Evolutionary conservation across 2,113 vertebrate genomes (phyloP).

Genomic region (Odobenus rosmarus): DNA sequence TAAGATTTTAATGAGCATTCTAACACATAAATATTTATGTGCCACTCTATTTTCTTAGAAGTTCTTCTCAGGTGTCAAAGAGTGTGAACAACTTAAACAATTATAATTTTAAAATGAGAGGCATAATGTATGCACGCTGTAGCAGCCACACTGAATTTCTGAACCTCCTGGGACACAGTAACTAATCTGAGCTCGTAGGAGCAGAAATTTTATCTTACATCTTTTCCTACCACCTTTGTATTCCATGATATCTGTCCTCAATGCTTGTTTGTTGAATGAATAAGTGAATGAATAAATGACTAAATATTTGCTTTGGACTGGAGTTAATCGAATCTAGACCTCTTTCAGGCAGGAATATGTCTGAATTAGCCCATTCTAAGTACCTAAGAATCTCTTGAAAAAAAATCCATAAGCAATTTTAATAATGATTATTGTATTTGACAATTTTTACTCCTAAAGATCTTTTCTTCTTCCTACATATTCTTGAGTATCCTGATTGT

Average conservation of each 20-base stretch:
- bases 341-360: background rate
- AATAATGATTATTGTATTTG: background rate
- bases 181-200: background rate
- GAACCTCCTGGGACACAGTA: background rate
- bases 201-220: background rate
- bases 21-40: constrained; percentile 15
- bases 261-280: background rate
- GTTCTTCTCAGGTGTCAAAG: constrained; percentile 1
- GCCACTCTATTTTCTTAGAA: constrained; percentile 30
- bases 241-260: background rate
- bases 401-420: background rate
- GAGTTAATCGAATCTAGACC: background rate
- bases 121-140: background rate
- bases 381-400: background rate
- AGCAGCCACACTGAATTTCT: background rate
- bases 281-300: background rate
- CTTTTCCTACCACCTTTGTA: background rate
- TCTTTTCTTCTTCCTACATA: background rate
- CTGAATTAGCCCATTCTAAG: background rate
- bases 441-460: background rate
- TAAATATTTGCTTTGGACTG: background rate
- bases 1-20: background rate
- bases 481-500: background rate
- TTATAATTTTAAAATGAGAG: constrained; percentile 12
- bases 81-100: background rate